phyloP scores from a whole-genome alignment of 2,797 vertebrate genomes.

The Hephaestus fuliginosus region DNA sequence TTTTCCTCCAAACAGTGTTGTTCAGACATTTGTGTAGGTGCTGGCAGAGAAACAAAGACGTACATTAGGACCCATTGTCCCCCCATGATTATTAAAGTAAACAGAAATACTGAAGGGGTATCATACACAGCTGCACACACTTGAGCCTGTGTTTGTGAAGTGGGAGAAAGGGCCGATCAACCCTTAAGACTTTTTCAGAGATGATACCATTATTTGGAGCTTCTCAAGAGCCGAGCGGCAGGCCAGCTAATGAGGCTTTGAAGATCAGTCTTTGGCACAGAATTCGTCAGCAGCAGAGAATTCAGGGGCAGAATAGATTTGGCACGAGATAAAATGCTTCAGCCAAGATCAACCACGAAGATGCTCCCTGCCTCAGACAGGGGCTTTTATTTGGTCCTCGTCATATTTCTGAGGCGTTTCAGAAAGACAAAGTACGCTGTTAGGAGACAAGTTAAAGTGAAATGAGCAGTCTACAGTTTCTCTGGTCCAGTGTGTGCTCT shows the following conservation, averaged over 20 bases:
- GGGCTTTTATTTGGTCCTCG: constrained; percentile 20
- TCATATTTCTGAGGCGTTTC: constrained; percentile 3
- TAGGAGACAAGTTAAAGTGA: background rate
- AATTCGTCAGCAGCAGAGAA: constrained; percentile 45
- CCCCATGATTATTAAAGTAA: constrained; percentile 85
- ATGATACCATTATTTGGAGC: constrained; percentile 76
- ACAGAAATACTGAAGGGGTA: constrained; percentile 79
- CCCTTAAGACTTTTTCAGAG: constrained; percentile 83
- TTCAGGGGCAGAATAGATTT: constrained; percentile 43
- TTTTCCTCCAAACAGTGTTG: constrained; percentile 81
- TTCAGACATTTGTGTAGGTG: constrained; percentile 84
- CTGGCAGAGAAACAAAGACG: constrained; percentile 87
- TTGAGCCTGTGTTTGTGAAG: constrained; percentile 76
- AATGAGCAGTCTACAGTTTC: background rate
- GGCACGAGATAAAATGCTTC: constrained; percentile 73
- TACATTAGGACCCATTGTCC: constrained; percentile 81
- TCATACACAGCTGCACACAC: constrained; percentile 84
- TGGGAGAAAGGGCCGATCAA: constrained; percentile 77
- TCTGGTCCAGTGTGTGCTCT: background rate
- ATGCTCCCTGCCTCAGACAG: background rate
- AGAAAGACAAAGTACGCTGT: background rate
- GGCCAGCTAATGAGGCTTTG: constrained; percentile 74
- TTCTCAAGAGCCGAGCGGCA: constrained; percentile 67
- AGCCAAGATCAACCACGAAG: constrained; percentile 36
- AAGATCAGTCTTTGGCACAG: constrained; percentile 71